Percentiles rank a stretch among this genome's conserved stretches.
Conservation (phyloP, 1,140 invertebrate genomes). For the Penaeus chinensis region DNA sequence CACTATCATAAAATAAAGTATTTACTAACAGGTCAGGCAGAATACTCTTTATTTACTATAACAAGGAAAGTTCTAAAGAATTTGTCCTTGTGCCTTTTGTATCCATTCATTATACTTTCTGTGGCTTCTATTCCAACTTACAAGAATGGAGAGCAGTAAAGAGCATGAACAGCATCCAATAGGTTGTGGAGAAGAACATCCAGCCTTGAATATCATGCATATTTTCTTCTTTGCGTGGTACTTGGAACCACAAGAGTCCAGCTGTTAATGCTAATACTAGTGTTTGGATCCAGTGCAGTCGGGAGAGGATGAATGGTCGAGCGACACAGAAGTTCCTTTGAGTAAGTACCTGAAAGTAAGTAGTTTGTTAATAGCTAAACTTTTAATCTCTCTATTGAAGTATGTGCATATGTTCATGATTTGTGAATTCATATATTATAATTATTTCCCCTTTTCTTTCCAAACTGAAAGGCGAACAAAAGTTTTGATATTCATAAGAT, state of each 20-base stretch:
- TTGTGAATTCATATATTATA: no score
- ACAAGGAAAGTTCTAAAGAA: neutral
- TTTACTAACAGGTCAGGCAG: no score
- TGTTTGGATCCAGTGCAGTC: slow-evolving; percentile 85
- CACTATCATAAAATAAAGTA: no score
- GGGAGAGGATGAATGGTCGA: slow-evolving; percentile 81
- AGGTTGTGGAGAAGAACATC: slow-evolving; percentile 89
- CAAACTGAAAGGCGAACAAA: neutral
- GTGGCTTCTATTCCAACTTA: slow-evolving; percentile 68
- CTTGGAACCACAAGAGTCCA: slow-evolving; percentile 83
- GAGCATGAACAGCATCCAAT: slow-evolving; percentile 88
- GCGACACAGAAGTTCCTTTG: slow-evolving; percentile 85
- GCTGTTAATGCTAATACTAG: slow-evolving; percentile 80
- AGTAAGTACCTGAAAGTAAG: slow-evolving; percentile 71
- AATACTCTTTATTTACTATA: neutral
- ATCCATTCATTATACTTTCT: neutral
- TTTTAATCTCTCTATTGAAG: no score
- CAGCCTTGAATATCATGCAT: slow-evolving; percentile 85
- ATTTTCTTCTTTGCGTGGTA: slow-evolving; percentile 80
- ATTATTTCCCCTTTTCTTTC: no score
- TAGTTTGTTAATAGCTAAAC: neutral
- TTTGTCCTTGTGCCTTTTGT: neutral
- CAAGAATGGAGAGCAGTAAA: slow-evolving; percentile 84
- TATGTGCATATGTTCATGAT: no score
- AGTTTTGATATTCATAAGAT: neutral